Evolutionary conservation across 1,140 invertebrate genomes (phyloP).

Genomic region (Cherax destructor): DNA sequence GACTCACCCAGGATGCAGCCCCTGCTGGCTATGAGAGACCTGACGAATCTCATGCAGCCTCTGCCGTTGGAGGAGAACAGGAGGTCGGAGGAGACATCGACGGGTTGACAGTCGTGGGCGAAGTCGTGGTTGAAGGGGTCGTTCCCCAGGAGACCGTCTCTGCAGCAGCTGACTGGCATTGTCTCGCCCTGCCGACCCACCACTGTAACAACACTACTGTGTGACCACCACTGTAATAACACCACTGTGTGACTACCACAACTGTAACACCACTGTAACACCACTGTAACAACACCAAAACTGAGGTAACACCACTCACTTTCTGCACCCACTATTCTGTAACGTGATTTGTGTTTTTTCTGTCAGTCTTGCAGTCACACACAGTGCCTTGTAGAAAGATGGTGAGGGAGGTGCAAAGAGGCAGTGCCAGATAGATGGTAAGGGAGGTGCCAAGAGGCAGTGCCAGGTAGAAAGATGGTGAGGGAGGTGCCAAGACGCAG

Average conservation of each 20-base stretch:
- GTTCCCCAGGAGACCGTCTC: background rate
- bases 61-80: constrained; percentile 23
- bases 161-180: constrained; percentile 27
- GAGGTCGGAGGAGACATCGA: constrained; percentile 43
- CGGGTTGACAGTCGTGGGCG: constrained; percentile 14
- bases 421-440: background rate
- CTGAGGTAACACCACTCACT: too few species aligned
- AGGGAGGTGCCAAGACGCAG: background rate
- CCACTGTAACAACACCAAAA: too few species aligned
- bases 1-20: constrained; percentile 26
- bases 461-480: too few species aligned
- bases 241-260: background rate
- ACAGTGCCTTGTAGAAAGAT: too few species aligned
- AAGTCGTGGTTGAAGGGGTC: background rate
- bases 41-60: constrained; percentile 51
- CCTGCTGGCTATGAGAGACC: constrained; percentile 41
- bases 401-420: background rate
- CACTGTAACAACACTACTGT: background rate
- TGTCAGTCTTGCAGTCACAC: too few species aligned
- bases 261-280: background rate
- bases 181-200: constrained; percentile 4
- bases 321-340: too few species aligned
- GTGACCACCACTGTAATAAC: too few species aligned
- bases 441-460: background rate
- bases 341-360: too few species aligned